Evolutionary conservation across 2,797 vertebrate genomes (phyloP).

Genomic region (Thripadectes ignobilis): DNA sequence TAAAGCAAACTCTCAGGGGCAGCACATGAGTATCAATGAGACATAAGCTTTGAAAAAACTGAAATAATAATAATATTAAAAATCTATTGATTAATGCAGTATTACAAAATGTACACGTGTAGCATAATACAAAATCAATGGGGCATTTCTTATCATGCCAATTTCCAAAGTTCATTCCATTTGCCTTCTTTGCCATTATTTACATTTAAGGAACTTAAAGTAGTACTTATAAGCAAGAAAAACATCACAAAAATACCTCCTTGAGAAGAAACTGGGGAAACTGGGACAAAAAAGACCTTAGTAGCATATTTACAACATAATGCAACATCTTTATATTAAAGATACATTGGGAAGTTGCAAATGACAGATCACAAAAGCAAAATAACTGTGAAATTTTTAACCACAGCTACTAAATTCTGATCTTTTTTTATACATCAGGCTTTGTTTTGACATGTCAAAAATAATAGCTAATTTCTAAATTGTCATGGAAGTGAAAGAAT

Average conservation of each 20-base stretch:
- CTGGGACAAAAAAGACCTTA: not conserved
- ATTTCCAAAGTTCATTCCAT: not conserved
- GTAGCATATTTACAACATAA: not conserved
- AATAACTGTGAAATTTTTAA: not conserved
- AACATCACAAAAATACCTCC: not conserved
- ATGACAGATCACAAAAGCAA: not conserved
- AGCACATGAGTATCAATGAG: accelerated
- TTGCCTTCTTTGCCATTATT: not conserved
- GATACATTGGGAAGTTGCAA: not conserved
- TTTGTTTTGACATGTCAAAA: constrained; percentile 36
- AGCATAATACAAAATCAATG: not conserved
- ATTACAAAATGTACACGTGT: not conserved
- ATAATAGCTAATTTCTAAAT: constrained; percentile 37
- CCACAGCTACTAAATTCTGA: not conserved
- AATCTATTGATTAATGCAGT: not conserved
- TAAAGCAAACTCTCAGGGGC: not conserved
- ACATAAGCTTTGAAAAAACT: not conserved
- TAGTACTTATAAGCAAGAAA: not conserved
- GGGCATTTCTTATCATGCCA: not conserved
- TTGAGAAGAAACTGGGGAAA: not conserved
- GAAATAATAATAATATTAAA: not conserved
- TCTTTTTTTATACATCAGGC: not conserved
- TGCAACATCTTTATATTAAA: not conserved
- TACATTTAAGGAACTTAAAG: not conserved
- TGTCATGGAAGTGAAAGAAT: constrained; percentile 28